Percentiles rank a stretch among this genome's conserved stretches.
These are phyloP conservation scores for Aleiodes alternator DNA, from an alignment of 2,888 invertebrate species.

Conservation along the genomic window DNA sequence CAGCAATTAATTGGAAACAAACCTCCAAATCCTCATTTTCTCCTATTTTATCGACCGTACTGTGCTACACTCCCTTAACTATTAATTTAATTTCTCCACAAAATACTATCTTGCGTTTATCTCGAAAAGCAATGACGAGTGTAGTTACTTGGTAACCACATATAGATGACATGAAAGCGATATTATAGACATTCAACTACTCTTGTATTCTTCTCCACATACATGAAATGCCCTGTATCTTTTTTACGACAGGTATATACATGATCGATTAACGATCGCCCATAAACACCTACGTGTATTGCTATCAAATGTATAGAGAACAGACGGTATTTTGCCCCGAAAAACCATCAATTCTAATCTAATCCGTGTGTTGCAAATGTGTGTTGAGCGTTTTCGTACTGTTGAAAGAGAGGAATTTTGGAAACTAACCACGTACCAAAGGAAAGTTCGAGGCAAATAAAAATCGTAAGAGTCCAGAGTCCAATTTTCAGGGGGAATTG, in stretches of 20 bases:
- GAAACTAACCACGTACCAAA: constrained; percentile 18
- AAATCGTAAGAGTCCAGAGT: constrained; percentile 10
- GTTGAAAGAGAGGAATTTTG: neutral
- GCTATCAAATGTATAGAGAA: constrained; percentile 17
- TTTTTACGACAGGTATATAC: constrained; percentile 32
- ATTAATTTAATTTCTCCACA: too few relatives aligned
- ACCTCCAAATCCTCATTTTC: too few relatives aligned
- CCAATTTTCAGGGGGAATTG: constrained; percentile 22
- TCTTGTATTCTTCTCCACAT: too few relatives aligned
- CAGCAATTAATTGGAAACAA: too few relatives aligned
- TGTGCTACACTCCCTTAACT: too few relatives aligned
- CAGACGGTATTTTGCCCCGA: neutral
- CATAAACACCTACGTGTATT: constrained; percentile 29
- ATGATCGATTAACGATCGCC: constrained; percentile 33
- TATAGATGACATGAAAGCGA: too few relatives aligned
- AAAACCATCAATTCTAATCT: constrained; percentile 31
- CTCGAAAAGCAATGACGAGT: too few relatives aligned
- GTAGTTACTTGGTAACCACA: too few relatives aligned
- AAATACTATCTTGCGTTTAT: too few relatives aligned
- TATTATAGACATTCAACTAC: too few relatives aligned
- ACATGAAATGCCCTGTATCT: neutral
- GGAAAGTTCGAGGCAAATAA: constrained; percentile 1
- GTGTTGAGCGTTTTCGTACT: constrained; percentile 5
- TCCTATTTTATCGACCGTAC: too few relatives aligned
- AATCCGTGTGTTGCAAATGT: constrained; percentile 8